Base-by-base conservation (phyloP, 2,888 invertebrate genomes). In the Hydraecia micacea region DNA sequence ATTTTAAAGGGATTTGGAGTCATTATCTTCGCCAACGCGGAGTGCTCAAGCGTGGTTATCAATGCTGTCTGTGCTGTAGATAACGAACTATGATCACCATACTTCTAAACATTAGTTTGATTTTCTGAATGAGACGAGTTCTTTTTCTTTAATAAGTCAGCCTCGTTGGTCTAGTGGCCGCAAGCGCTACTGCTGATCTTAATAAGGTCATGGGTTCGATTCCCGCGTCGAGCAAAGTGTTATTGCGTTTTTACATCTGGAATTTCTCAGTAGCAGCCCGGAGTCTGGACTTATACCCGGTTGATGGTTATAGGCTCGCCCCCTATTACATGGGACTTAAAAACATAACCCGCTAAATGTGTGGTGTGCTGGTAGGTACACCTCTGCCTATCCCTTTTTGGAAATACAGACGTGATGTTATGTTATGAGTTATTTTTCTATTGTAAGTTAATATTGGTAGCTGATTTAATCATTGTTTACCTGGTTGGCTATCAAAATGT, bases 1-100 rank as follows among this genome's bases (percentile, higher is more conserved):
- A 75, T 80, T 87, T 68, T 42, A 72, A 68, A 39, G n/a, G 13
- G 67, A 74, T 63, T 81, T 70, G 25, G 3, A 39, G 28, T 7
- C n/a, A 73, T 60, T 81, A 62, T 70, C 18, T 63, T 36, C 18
- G 6, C n/a, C n/a, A 25, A n/a, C 28, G 28, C 2, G 13, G 42
- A 28, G 6, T 21, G 46, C 4, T 46, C 13, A 28, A 28, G 28
- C 13, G 21, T 28, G 28, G 21, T 28, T 68, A 46, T 21, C 28
- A 46, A 46, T 67, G 42, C 28, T 28, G n/a, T n/a, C n/a, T n/a
- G n/a, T n/a, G n/a, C n/a, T n/a, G 28, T 28, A 21, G 28, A 66
- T 18, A 52, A 52, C 21, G 21, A 52, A 52, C 21, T 5, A n/a
- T 18, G n/a, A 39, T 18, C 18, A n/a, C 5, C 15, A 15, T 1